These are phyloP conservation scores for Isaurus tuberculatus DNA, from an alignment of 92 coral and sea anemone species.

Conservation along the genomic window DNA sequence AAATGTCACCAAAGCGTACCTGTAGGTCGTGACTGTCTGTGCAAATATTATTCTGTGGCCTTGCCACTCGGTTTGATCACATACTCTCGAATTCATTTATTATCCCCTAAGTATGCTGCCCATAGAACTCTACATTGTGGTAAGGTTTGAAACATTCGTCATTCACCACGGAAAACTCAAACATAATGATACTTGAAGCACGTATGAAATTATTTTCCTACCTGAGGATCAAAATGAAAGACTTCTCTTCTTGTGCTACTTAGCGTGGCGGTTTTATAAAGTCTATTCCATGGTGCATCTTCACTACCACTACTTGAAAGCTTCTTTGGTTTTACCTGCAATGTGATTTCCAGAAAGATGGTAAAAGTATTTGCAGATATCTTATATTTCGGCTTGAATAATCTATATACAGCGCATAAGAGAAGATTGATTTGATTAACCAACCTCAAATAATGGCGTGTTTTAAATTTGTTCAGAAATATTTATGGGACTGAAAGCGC, in stretches of 20 bases:
- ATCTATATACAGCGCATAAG: background rate
- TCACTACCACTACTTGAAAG: conserved; percentile 41
- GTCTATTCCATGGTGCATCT: conserved; percentile 88
- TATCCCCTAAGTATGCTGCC: too few relatives aligned
- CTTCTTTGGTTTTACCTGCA: conserved; percentile 44
- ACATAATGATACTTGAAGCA: too few relatives aligned
- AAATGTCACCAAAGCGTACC: too few relatives aligned
- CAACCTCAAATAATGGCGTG: background rate
- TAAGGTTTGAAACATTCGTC: too few relatives aligned
- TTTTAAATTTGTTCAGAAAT: background rate
- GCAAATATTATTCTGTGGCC: too few relatives aligned
- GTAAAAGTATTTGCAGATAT: background rate
- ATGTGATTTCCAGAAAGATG: background rate
- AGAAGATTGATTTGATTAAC: too few relatives aligned
- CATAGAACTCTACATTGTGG: too few relatives aligned
- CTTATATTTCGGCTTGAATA: background rate
- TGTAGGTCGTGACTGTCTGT: too few relatives aligned
- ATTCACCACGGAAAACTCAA: too few relatives aligned
- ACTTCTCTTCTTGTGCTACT: conserved; percentile 95
- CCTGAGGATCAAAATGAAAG: conserved; percentile 96
- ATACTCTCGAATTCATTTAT: too few relatives aligned
- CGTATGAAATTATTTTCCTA: conserved; percentile 24
- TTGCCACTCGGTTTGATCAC: too few relatives aligned
- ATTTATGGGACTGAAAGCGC: background rate
- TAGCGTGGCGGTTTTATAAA: conserved; percentile 88